phyloP scores from a whole-genome alignment of 2,113 vertebrate species.

The Leucoraja erinaceus region DNA sequence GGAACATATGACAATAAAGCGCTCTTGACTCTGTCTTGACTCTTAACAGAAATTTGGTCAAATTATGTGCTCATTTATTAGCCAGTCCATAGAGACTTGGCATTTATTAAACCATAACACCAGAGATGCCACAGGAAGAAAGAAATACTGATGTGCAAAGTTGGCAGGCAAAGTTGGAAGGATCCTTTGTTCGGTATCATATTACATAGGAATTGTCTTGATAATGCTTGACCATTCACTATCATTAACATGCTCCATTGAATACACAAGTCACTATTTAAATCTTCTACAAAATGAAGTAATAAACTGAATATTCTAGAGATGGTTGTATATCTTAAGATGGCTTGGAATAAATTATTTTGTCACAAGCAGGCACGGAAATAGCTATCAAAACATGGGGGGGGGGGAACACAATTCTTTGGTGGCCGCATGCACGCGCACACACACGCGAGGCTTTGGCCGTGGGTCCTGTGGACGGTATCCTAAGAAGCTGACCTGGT shows the following conservation, averaged over 20 bases:
- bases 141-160: neutral
- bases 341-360: neutral
- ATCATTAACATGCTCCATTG: neutral
- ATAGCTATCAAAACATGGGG: too few relatives aligned
- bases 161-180: neutral
- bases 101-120: neutral
- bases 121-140: neutral
- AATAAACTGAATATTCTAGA: neutral
- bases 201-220: neutral
- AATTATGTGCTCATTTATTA: neutral
- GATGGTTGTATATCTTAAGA: neutral
- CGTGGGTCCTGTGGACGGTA: too few relatives aligned
- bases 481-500: too few relatives aligned
- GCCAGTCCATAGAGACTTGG: neutral
- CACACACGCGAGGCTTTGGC: too few relatives aligned
- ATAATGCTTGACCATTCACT: neutral
- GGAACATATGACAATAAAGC: too few relatives aligned
- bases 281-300: neutral
- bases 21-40: too few relatives aligned
- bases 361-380: neutral
- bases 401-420: too few relatives aligned
- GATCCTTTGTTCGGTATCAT: neutral
- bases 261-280: neutral
- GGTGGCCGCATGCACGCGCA: too few relatives aligned
- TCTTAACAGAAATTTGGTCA: too few relatives aligned